A percentile compares a stretch with the other conserved stretches of the same genome.
These are phyloP conservation scores for Peromyscus melanophrys DNA, from an alignment of 2,797 vertebrate genomes.

Conservation along the genomic window DNA sequence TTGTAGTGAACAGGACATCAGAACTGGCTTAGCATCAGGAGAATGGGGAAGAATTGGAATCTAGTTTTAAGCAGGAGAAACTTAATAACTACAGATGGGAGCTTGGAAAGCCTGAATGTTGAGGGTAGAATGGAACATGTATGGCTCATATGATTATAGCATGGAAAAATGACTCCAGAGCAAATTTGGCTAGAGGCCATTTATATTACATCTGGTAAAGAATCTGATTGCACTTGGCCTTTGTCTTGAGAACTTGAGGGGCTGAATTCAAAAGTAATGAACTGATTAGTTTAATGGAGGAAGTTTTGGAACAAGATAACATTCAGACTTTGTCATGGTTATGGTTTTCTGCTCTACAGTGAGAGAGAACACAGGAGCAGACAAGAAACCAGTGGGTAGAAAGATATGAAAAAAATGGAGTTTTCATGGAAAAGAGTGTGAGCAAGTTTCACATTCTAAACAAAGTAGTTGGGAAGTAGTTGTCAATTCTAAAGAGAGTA, in stretches of 20 bases:
- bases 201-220: neutral
- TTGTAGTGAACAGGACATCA: neutral
- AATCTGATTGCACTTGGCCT: too few species aligned
- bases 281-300: neutral
- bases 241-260: neutral
- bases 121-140: neutral
- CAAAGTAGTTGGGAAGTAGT: too few species aligned
- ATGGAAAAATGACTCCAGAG: too few species aligned
- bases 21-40: neutral
- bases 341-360: too few species aligned
- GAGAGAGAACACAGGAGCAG: neutral
- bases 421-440: neutral
- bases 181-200: neutral
- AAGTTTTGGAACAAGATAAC: neutral
- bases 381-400: neutral
- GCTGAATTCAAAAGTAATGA: neutral
- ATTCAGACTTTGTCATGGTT: too few species aligned
- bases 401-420: neutral
- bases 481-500: neutral
- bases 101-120: neutral
- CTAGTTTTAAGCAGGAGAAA: neutral
- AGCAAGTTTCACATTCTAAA: neutral
- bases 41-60: too few species aligned
- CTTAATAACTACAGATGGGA: neutral
- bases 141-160: neutral